A percentile compares a stretch with the other conserved stretches of the same genome.
Evolutionary conservation across 1,140 invertebrate genomes (phyloP).

Genomic region (Calliphora vicina): DNA sequence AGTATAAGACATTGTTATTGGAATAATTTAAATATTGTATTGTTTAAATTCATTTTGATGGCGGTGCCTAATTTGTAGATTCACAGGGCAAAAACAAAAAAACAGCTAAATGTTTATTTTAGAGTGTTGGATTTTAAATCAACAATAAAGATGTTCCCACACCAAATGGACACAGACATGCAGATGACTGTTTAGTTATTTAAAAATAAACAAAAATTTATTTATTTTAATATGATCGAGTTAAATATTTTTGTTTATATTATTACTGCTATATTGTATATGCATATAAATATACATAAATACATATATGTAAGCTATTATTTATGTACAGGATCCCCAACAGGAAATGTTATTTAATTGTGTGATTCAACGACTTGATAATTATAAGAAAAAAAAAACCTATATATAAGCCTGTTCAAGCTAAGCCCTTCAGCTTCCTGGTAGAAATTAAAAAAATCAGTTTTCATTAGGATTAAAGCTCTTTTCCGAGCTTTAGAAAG

Average conservation of each 20-base stretch:
- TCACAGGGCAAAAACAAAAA: neutral
- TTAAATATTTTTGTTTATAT: neutral
- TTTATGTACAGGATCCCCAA: neutral
- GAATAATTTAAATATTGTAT: neutral
- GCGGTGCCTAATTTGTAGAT: no score
- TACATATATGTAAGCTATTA: no score
- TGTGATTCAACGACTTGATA: no score
- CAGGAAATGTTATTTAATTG: no score
- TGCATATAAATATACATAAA: no score
- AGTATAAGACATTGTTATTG: neutral
- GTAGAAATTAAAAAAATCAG: no score
- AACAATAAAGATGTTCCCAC: neutral
- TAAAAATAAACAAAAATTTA: neutral
- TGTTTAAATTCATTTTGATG: neutral
- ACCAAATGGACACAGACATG: conserved; percentile 1
- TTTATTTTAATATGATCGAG: neutral
- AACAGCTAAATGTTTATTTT: neutral
- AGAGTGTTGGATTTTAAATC: neutral
- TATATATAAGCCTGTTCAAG: no score
- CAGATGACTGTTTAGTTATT: neutral
- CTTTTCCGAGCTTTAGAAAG: no score
- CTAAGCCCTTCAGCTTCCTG: no score
- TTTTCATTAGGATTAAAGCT: no score
- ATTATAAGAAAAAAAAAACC: no score
- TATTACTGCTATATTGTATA: no score